A percentile compares a stretch with the other conserved stretches of the same genome.
Evolutionary conservation across 2,888 invertebrate genomes (phyloP).

Genomic region (Alviniconcha strummeri): DNA sequence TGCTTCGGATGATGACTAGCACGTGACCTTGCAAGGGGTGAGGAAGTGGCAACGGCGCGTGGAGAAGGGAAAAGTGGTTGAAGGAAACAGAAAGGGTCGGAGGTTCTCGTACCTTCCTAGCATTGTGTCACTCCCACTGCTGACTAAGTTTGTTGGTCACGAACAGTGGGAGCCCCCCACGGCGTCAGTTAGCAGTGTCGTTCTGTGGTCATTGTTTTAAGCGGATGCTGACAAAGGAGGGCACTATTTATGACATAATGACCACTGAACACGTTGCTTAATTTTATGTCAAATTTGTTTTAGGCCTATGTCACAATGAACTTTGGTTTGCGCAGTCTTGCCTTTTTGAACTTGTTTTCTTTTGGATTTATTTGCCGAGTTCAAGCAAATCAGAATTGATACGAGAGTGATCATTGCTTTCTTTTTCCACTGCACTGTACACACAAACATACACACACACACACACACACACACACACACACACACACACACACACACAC

Average conservation of each 20-base stretch:
- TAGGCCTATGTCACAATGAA: not conserved
- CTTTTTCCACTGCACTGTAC: not conserved
- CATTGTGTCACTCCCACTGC: no score
- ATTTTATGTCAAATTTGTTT: no score
- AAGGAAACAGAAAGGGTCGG: no score
- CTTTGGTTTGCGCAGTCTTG: not conserved
- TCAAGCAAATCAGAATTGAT: no score
- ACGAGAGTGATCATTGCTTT: not conserved
- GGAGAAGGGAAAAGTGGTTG: no score
- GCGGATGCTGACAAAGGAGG: not conserved
- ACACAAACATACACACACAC: not conserved
- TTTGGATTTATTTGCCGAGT: not conserved
- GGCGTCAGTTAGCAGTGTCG: no score
- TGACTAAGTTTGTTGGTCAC: no score
- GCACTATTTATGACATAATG: not conserved
- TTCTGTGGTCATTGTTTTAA: not conserved
- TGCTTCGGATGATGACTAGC: no score
- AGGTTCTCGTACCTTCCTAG: no score
- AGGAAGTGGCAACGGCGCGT: no score
- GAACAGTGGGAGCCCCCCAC: no score
- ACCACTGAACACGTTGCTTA: not conserved
- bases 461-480: slow-evolving; percentile 14
- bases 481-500: slow-evolving; percentile 14
- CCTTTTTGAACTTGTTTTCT: not conserved
- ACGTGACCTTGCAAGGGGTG: no score